Evolutionary conservation across 2,113 vertebrate genomes (phyloP), one percentile per base, ranked within the genome.

Genomic region (Butorides virescens): DNA sequence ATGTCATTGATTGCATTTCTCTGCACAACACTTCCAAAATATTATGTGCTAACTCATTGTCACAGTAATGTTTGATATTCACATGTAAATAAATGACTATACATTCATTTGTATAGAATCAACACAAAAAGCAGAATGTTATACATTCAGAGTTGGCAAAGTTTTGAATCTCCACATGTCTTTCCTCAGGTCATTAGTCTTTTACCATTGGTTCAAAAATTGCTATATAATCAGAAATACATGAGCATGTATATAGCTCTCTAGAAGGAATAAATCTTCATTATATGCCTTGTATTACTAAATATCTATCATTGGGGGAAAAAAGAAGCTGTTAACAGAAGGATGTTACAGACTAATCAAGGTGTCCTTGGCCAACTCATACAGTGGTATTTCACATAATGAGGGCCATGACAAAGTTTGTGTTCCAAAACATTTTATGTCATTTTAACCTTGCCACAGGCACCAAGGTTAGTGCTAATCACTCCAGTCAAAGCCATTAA

Each of bases 251-350:
- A 75, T 56, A 88, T 80, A 75, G 84, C n/a, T 86, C 66, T 86
- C 61, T 25, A 70, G 42, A 95, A 96, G 32, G 34, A 95, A 92
- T 95, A 96, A 87, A 95, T 96, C 95, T 92, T 95, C 92, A 88
- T 96, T 95, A 96, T 32, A 86, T 42, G 77, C 36, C 55, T 74
- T 56, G 52, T 67, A 79, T 88, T 86, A 92, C 94, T 75, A 97
- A 96, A 92, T 94, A 95, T 47, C 91, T 92, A 91, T 82, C 93
- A 85, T 9, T 87, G 37, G 42, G 18, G 26, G 15, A 14, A 58
- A 86, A 90, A 95, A 65, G 34, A 74, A 90, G 27, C 42, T 55
- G 42, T 74, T 96, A 95, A 92, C 30, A 61, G 53, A 92, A 95
- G 76, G 53, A 85, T 26, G 0, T 71, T 76, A 76, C 59, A 90